Conservation (phyloP, 2,797 vertebrate genomes). For the Pogonophryne albipinna region DNA sequence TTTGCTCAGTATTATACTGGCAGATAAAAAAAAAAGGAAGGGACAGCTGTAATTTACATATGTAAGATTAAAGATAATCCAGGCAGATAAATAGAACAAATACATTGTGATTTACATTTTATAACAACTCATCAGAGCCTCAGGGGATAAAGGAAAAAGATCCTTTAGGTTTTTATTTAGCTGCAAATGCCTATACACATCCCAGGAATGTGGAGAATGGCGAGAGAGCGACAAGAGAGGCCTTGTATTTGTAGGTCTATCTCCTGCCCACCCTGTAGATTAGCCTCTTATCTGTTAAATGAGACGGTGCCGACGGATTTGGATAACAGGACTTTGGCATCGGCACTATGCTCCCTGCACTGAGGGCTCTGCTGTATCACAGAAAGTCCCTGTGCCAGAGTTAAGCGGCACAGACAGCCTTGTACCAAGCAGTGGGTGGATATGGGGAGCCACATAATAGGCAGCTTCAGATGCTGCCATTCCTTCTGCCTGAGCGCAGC, state of each 20-base stretch:
- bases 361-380: constrained; percentile 68
- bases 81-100: constrained; percentile 51
- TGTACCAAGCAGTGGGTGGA: constrained; percentile 76
- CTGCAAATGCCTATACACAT: constrained; percentile 78
- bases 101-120: constrained; percentile 52
- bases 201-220: constrained; percentile 79
- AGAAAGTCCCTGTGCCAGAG: constrained; percentile 67
- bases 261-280: constrained; percentile 79
- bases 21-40: constrained; percentile 1
- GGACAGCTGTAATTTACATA: constrained; percentile 23
- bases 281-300: constrained; percentile 85
- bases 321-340: constrained; percentile 79
- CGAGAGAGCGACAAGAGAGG: constrained; percentile 73
- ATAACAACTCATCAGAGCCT: constrained; percentile 30
- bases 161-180: constrained; percentile 68
- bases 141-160: constrained; percentile 46
- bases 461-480: constrained; percentile 61
- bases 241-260: constrained; percentile 77
- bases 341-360: constrained; percentile 50
- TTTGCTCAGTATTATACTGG: constrained; percentile 10
- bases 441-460: constrained; percentile 68
- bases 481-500: constrained; percentile 52
- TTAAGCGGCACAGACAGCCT: constrained; percentile 71
- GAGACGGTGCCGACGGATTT: constrained; percentile 82
- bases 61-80: constrained; percentile 28